A percentile compares a stretch with the other conserved stretches of the same genome.
Evolutionary conservation across 2,113 vertebrate genomes (phyloP).

Genomic region (Corythornis madagascariensis): DNA sequence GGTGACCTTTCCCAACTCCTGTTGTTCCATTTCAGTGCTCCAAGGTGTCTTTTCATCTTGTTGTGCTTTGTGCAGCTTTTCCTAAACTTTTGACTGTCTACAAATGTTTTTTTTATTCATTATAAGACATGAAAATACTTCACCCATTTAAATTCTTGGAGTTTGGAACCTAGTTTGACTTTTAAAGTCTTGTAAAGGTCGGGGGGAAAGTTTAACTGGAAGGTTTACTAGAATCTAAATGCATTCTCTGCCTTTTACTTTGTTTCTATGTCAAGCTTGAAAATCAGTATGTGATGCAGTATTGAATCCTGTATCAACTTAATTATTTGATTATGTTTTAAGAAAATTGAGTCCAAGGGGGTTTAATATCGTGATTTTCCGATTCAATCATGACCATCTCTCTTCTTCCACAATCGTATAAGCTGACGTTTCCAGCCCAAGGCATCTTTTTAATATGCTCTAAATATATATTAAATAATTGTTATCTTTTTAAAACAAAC

Average conservation of each 20-base stretch:
- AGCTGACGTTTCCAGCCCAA: background rate
- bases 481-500: background rate
- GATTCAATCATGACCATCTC: background rate
- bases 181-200: background rate
- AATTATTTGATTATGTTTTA: background rate
- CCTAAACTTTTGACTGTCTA: slow-evolving; percentile 37
- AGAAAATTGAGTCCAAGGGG: background rate
- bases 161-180: background rate
- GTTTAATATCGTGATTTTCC: background rate
- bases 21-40: slow-evolving; percentile 49
- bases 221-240: background rate
- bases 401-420: background rate
- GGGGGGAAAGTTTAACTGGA: background rate
- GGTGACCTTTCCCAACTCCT: slow-evolving; percentile 36
- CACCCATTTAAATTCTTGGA: background rate
- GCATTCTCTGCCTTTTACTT: background rate
- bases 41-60: slow-evolving; percentile 7
- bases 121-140: background rate
- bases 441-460: background rate
- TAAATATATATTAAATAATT: background rate
- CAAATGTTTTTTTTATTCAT: background rate
- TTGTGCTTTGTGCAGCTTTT: slow-evolving; percentile 32
- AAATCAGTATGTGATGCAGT: background rate
- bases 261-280: background rate
- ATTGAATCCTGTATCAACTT: background rate